These are phyloP conservation scores for Martes flavigula DNA, from an alignment of 2,797 vertebrate species.

Conservation along the genomic window DNA sequence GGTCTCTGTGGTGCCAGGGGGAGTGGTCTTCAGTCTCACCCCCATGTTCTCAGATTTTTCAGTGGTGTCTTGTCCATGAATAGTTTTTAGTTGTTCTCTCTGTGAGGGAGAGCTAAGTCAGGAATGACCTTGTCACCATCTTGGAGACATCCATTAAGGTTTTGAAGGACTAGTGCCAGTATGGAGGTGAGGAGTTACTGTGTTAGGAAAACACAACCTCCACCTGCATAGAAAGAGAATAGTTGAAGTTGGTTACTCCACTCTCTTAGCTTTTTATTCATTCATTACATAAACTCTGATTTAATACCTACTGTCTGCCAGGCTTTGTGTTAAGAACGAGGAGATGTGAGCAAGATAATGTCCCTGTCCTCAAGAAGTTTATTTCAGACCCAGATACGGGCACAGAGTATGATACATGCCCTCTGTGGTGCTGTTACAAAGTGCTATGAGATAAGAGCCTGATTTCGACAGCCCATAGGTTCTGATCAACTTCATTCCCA, in stretches of 20 bases:
- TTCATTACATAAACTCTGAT: neutral
- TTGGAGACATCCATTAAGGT: neutral
- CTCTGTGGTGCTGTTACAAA: neutral
- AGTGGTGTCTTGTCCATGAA: neutral
- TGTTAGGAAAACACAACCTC: neutral
- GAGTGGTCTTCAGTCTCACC: neutral
- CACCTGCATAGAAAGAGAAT: neutral
- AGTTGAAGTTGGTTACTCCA: neutral
- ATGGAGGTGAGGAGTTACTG: neutral
- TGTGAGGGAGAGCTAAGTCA: neutral
- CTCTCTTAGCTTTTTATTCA: neutral
- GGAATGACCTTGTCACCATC: neutral
- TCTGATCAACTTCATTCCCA: neutral
- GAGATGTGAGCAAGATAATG: neutral
- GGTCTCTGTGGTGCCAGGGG: neutral
- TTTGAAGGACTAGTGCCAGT: neutral
- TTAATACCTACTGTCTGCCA: neutral
- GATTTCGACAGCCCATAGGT: neutral
- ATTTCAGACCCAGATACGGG: neutral
- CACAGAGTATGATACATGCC: neutral
- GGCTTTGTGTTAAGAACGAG: neutral
- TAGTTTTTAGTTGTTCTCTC: neutral
- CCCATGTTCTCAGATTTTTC: neutral
- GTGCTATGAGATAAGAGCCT: neutral
- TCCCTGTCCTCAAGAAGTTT: neutral